phyloP scores from a whole-genome alignment of 2,113 vertebrate species.

The Mastomys coucha region DNA sequence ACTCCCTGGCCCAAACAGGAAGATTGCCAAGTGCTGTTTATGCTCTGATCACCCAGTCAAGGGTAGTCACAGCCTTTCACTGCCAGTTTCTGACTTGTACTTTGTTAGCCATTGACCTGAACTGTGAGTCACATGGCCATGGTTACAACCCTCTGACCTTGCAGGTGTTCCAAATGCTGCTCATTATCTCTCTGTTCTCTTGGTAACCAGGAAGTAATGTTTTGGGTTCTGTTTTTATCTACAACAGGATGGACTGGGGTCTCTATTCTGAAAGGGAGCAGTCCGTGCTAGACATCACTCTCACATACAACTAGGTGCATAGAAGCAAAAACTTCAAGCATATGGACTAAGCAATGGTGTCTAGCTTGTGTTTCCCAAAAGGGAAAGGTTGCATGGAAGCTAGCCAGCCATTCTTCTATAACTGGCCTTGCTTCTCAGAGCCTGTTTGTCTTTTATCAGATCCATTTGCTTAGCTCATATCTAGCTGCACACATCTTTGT shows the following conservation, averaged over 20 bases:
- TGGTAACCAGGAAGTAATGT: background rate
- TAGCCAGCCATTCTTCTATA: background rate
- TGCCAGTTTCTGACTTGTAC: background rate
- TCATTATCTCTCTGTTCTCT: background rate
- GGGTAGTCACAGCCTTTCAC: background rate
- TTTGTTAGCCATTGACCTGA: background rate
- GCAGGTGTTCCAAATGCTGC: background rate
- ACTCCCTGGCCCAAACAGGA: background rate
- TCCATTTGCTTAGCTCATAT: background rate
- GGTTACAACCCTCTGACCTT: background rate
- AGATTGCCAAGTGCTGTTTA: too few relatives aligned
- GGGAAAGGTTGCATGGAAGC: background rate
- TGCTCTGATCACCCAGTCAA: too few relatives aligned
- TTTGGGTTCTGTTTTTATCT: background rate
- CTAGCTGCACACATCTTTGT: background rate
- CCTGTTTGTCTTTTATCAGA: background rate
- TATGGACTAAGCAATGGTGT: too few relatives aligned
- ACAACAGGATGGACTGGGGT: background rate
- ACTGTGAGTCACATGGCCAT: background rate
- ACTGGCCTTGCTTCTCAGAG: background rate
- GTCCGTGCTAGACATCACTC: background rate
- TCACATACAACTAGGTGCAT: background rate
- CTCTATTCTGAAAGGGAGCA: background rate
- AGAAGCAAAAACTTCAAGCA: background rate
- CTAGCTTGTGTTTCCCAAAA: background rate